phyloP scores from a whole-genome alignment of 1,140 invertebrate species.

The Brachystomella parvula region DNA sequence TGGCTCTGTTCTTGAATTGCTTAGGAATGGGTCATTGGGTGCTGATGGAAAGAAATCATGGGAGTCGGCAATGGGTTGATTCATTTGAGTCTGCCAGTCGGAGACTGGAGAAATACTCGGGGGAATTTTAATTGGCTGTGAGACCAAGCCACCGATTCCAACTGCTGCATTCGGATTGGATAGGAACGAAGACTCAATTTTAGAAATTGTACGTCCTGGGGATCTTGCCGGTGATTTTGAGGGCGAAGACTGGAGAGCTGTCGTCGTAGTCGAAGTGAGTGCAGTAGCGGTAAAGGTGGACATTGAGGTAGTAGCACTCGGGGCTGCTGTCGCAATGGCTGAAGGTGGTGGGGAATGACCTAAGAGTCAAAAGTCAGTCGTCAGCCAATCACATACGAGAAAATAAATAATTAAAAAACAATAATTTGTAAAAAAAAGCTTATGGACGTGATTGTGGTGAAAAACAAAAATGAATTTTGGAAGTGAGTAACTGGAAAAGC shows the following conservation, averaged over 20 bases:
- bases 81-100: conserved; percentile 36
- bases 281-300: background rate
- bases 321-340: background rate
- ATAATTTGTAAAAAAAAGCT: background rate
- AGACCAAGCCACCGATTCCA: background rate
- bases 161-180: background rate
- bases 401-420: background rate
- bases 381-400: background rate
- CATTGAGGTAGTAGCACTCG: background rate
- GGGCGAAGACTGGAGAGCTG: background rate
- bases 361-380: background rate
- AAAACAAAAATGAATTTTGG: background rate
- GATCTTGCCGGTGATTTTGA: background rate
- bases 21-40: background rate
- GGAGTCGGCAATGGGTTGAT: conserved; percentile 30
- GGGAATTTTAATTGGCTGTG: background rate
- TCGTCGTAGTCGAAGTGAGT: background rate
- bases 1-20: background rate
- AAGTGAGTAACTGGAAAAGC: background rate
- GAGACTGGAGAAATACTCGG: conserved; percentile 15
- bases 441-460: background rate
- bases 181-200: conserved; percentile 5
- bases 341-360: background rate
- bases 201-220: background rate
- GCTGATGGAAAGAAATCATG: conserved; percentile 10